Evolutionary conservation across 2,113 vertebrate species (phyloP), one percentile per base, ranked within the genome.

Genomic region (Mionectes macconnelli): DNA sequence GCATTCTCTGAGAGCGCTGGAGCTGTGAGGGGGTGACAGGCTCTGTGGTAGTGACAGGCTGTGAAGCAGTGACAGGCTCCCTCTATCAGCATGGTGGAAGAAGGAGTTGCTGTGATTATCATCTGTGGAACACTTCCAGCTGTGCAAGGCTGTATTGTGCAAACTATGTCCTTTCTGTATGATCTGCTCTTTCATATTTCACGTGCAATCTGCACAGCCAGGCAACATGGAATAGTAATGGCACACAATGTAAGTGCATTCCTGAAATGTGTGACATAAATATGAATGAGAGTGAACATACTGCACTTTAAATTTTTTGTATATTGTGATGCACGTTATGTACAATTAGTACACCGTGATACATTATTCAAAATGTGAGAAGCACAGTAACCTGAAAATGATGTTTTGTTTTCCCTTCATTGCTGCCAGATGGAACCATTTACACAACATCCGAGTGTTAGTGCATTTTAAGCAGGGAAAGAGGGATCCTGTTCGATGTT

Each of bases 391-490:
- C 90, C 95, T 92, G 90, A 39, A 95, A 96, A 91, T 90, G 85
- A 87, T 96, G 45, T 86, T 94, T 96, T 97, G 45, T 81, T 96
- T 95, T 95, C 77, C 92, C 42, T 72, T 95, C 60, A 49, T 86
- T 95, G 86, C 75, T 95, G 81, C 95, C 96, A 97, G 95, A 96
- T 93, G 88, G 86, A 97, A 95, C 91, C 94, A 80, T 87, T 87
- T 94, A 88, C 24, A 94, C 88, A 95, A 76, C 59, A 79, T 82
- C 31, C 40, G 55, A 92, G 53, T 42, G 49, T 69, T 92, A 68
- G 53, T 88, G 94, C 69, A 89, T 95, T 95, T 96, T 92, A 97
- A 96, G 47, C 57, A 90, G 66, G 60, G 52, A 85, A 94, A 75
- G 67, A 83, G 84, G 24, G 16, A 88, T 72, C 24, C 44, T 64